phyloP scores from a whole-genome alignment of 1,140 invertebrate species.

The Hestina assimilis region DNA sequence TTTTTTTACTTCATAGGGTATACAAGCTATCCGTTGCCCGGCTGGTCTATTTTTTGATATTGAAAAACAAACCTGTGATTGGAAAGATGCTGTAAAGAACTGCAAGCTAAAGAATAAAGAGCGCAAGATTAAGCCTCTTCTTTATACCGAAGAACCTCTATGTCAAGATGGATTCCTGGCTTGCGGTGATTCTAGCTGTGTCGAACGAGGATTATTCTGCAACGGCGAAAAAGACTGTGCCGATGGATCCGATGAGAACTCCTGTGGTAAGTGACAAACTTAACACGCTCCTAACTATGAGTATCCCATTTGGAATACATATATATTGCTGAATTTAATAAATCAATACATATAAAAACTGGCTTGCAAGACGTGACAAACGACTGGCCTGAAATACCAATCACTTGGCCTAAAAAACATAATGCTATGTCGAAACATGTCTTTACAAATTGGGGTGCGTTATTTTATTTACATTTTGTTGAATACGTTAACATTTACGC shows the following conservation, averaged over 20 bases:
- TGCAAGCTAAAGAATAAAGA: constrained; percentile 95
- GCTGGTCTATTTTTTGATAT: constrained; percentile 96
- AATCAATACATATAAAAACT: constrained; percentile 46
- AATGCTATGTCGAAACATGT: constrained; percentile 54
- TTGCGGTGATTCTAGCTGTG: constrained; percentile 91
- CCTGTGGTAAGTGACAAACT: constrained; percentile 86
- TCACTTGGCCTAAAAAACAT: constrained; percentile 73
- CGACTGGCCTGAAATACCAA: constrained; percentile 64
- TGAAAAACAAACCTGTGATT: constrained; percentile 97
- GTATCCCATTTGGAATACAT: constrained; percentile 21
- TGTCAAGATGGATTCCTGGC: constrained; percentile 92
- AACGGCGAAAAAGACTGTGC: constrained; percentile 94
- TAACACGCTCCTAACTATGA: background rate
- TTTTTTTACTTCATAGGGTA: constrained; percentile 80
- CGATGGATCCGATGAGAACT: constrained; percentile 94
- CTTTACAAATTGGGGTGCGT: constrained; percentile 42
- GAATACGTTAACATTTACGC: constrained; percentile 35
- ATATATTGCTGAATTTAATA: constrained; percentile 46
- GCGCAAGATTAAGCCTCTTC: constrained; percentile 91
- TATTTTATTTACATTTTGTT: constrained; percentile 42
- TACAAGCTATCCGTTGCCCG: constrained; percentile 95
- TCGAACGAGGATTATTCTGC: constrained; percentile 94
- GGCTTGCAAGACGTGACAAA: constrained; percentile 50
- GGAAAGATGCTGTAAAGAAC: constrained; percentile 96
- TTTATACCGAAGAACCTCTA: constrained; percentile 94